Conservation (phyloP, 2,797 vertebrate species). For the Lepus townsendii region DNA sequence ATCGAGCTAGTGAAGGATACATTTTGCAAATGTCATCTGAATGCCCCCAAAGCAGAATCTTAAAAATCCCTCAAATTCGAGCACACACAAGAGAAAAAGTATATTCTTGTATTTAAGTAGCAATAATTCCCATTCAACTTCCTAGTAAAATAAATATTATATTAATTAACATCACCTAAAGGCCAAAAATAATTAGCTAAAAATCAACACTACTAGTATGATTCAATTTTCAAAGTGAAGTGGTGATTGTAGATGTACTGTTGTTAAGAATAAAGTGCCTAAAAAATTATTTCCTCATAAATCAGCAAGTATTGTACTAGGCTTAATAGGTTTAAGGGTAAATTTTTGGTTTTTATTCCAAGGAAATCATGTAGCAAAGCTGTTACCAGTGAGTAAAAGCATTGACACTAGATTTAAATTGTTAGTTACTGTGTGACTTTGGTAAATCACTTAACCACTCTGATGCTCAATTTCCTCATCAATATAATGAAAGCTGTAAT, state of each 20-base stretch:
- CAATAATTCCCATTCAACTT: constrained; percentile 28
- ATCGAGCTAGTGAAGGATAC: not conserved
- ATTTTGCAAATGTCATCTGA: constrained; percentile 11
- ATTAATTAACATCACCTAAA: constrained; percentile 53
- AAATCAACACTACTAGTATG: constrained; percentile 56
- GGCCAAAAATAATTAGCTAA: constrained; percentile 61
- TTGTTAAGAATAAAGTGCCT: constrained; percentile 51
- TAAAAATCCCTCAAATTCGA: constrained; percentile 61
- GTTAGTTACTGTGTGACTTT: constrained; percentile 21
- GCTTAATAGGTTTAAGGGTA: constrained; percentile 55
- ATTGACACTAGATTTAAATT: constrained; percentile 1
- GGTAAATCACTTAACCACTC: constrained; percentile 15
- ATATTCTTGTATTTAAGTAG: constrained; percentile 52
- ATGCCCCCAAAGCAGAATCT: constrained; percentile 38
- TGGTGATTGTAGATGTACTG: constrained; percentile 48
- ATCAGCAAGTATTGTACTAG: constrained; percentile 46
- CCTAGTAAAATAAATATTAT: constrained; percentile 61
- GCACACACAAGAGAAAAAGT: not conserved
- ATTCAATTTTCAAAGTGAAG: constrained; percentile 66
- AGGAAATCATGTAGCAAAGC: not conserved
- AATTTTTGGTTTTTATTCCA: constrained; percentile 50
- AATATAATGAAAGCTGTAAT: constrained; percentile 37
- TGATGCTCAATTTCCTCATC: constrained; percentile 45
- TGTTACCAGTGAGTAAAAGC: constrained; percentile 12
- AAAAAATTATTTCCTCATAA: constrained; percentile 56